Percentiles rank a stretch among this genome's conserved stretches.
phyloP scores from a whole-genome alignment of 2,797 vertebrate species.

The Synaphobranchus kaupii region DNA sequence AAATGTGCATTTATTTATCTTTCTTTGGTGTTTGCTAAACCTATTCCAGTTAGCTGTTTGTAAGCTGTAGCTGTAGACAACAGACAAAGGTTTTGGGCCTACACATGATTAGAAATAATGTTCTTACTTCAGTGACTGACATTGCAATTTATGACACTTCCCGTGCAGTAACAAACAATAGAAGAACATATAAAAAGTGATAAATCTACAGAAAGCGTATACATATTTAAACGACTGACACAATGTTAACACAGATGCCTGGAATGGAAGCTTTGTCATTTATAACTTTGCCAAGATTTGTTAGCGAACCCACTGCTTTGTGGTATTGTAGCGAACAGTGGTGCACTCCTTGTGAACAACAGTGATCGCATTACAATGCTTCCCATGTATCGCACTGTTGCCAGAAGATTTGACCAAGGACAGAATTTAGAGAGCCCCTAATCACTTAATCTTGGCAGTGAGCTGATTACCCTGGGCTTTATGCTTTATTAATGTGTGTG shows the following conservation, averaged over 20 bases:
- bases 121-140: too few species aligned
- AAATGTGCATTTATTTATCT: neutral
- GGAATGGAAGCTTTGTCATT: neutral
- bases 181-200: neutral
- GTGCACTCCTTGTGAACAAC: neutral
- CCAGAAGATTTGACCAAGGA: neutral
- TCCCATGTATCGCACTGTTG: neutral
- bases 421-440: neutral
- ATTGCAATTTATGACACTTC: neutral
- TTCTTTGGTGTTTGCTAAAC: neutral
- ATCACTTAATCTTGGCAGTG: neutral
- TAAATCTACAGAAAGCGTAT: neutral
- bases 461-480: neutral
- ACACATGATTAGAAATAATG: too few species aligned
- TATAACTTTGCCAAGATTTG: neutral
- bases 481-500: neutral
- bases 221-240: neutral
- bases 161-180: neutral
- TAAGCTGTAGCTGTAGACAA: neutral
- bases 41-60: neutral
- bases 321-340: neutral
- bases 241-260: neutral
- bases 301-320: neutral
- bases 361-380: neutral
- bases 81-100: neutral